Evolutionary conservation across 2,113 vertebrate genomes (phyloP).

Genomic region (Pseudolaguvia tuberculata): DNA sequence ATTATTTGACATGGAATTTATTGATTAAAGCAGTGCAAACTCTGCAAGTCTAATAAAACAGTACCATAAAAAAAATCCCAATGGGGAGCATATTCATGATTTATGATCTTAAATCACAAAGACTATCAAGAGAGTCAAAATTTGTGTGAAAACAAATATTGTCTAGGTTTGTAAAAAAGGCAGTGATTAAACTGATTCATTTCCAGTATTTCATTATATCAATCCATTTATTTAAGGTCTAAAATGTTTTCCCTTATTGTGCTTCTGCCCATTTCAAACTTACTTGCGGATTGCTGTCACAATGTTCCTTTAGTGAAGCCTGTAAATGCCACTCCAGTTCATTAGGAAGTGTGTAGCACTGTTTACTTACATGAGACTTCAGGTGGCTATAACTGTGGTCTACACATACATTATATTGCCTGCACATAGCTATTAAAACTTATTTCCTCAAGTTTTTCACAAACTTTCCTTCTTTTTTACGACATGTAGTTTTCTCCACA

Average conservation of each 20-base stretch:
- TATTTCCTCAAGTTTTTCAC: conserved; percentile 16
- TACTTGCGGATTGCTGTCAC: conserved; percentile 9
- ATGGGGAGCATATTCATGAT: too few species aligned
- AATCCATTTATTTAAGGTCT: background rate
- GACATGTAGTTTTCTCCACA: conserved; percentile 4
- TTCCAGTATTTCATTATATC: background rate
- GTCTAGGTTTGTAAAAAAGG: background rate
- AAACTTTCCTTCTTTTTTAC: conserved; percentile 18
- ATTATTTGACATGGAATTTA: conserved; percentile 1
- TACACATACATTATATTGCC: conserved; percentile 27
- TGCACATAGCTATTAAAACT: conserved; percentile 32
- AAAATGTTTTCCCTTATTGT: conserved; percentile 2
- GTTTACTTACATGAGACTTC: conserved; percentile 40
- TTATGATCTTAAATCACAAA: too few species aligned
- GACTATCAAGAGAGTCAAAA: too few species aligned
- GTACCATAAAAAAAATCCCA: too few species aligned
- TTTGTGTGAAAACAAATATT: background rate
- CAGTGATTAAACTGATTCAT: background rate
- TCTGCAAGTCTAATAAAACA: too few species aligned
- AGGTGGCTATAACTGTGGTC: conserved; percentile 1
- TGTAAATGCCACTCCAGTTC: conserved; percentile 37
- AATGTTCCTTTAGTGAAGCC: conserved; percentile 10
- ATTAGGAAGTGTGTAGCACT: conserved; percentile 26
- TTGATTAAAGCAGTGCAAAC: too few species aligned
- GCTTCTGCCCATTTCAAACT: background rate